Evolutionary conservation across 92 coral and sea anemone species (phyloP).

Genomic region (Ricordea florida): DNA sequence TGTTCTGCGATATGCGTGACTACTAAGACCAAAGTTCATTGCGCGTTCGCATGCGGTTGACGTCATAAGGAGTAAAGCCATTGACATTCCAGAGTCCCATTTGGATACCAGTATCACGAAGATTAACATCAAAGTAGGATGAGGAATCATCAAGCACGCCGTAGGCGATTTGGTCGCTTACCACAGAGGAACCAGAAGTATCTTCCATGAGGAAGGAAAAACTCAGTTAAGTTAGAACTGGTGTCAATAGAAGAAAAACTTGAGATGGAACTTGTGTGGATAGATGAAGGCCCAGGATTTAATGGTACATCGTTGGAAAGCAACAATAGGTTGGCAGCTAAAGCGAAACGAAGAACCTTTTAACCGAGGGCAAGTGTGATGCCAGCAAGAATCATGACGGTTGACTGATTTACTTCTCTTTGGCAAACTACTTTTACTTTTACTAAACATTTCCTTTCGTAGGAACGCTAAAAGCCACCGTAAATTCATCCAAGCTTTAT

Average conservation of each 20-base stretch:
- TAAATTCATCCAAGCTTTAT: background rate
- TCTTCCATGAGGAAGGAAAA: background rate
- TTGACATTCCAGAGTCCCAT: slow-evolving; percentile 49
- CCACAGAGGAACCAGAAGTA: background rate
- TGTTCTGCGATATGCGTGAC: background rate
- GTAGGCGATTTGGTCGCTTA: background rate
- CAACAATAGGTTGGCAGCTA: background rate
- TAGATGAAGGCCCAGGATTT: slow-evolving; percentile 5
- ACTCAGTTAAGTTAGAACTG: background rate
- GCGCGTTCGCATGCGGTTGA: background rate
- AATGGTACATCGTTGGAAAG: background rate
- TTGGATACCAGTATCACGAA: slow-evolving; percentile 30
- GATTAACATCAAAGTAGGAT: slow-evolving; percentile 46
- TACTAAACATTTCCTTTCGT: background rate
- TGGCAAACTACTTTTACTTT: background rate
- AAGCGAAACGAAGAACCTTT: background rate
- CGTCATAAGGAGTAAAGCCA: background rate
- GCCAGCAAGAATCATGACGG: background rate
- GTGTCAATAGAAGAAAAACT: background rate
- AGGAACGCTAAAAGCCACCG: background rate
- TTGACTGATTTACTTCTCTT: background rate
- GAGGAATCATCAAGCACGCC: slow-evolving; percentile 28
- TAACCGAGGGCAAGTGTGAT: background rate
- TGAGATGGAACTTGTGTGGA: too few species aligned
- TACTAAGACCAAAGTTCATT: background rate